Conservation (phyloP, 2,113 vertebrate genomes). For the Ranitomeya imitator region DNA sequence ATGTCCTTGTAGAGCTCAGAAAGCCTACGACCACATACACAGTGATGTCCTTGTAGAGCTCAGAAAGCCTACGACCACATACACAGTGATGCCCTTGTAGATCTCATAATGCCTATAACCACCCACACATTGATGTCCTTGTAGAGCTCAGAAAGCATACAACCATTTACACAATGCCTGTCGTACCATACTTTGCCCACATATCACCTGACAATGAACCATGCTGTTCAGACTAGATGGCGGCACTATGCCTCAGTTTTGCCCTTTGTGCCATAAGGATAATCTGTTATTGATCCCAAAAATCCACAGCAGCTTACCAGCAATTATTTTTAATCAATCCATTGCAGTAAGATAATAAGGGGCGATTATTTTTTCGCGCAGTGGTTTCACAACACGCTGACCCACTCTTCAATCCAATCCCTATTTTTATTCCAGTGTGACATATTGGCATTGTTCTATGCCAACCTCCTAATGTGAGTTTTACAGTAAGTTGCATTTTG, state of each 20-base stretch:
- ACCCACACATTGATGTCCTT: too few relatives aligned
- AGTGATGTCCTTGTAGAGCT: too few relatives aligned
- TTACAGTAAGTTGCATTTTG: background rate
- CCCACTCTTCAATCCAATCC: background rate
- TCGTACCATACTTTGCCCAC: background rate
- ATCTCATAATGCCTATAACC: too few relatives aligned
- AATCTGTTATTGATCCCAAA: background rate
- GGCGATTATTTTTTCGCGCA: background rate
- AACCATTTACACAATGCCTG: too few relatives aligned
- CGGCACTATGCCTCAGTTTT: background rate
- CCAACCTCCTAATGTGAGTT: constrained; percentile 7
- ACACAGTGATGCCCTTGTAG: too few relatives aligned
- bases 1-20: too few relatives aligned
- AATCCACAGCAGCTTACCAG: background rate
- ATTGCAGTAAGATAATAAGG: background rate
- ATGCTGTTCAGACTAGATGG: too few relatives aligned
- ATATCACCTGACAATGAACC: too few relatives aligned
- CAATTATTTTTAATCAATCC: constrained; percentile 10
- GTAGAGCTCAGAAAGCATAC: too few relatives aligned
- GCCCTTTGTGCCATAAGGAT: background rate
- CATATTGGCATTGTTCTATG: background rate
- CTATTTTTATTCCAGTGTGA: background rate
- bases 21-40: too few relatives aligned
- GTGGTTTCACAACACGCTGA: background rate
- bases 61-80: too few relatives aligned